These are phyloP conservation scores for Spodoptera picta DNA, from an alignment of 2,888 invertebrate species.

Conservation along the genomic window DNA sequence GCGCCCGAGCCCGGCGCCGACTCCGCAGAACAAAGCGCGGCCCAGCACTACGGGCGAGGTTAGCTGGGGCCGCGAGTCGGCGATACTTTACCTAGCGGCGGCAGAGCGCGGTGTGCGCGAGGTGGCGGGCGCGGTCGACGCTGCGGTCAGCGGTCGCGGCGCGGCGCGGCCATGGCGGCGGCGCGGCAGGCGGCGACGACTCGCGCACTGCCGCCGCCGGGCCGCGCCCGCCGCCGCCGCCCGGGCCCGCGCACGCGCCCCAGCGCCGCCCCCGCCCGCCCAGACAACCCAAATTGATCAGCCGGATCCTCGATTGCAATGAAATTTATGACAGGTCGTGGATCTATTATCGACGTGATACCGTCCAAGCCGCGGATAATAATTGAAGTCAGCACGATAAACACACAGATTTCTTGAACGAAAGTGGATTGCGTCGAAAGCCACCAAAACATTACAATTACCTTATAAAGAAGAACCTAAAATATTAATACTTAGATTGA, in stretches of 20 bases:
- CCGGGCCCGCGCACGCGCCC: slow-evolving; percentile 65
- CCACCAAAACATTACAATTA: slow-evolving; percentile 27
- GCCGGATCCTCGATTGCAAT: slow-evolving; percentile 85
- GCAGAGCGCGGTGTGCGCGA: slow-evolving; percentile 65
- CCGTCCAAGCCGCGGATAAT: slow-evolving; percentile 66
- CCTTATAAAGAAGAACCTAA: slow-evolving; percentile 5
- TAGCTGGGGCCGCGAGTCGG: slow-evolving; percentile 45
- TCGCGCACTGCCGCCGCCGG: slow-evolving; percentile 82
- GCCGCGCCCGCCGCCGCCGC: slow-evolving; percentile 63
- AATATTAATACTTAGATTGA: no score
- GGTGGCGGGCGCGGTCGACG: slow-evolving; percentile 72
- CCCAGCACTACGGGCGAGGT: slow-evolving; percentile 60
- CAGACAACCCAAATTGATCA: slow-evolving; percentile 79
- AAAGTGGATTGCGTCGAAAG: slow-evolving; percentile 44
- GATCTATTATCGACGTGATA: slow-evolving; percentile 84
- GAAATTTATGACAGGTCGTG: slow-evolving; percentile 86
- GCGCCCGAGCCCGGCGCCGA: slow-evolving; percentile 61
- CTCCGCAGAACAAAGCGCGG: slow-evolving; percentile 69
- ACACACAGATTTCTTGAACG: slow-evolving; percentile 64
- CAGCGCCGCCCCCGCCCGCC: slow-evolving; percentile 55
- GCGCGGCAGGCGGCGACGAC: slow-evolving; percentile 81
- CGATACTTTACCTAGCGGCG: slow-evolving; percentile 75
- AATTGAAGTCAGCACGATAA: slow-evolving; percentile 66
- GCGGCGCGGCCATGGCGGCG: slow-evolving; percentile 84
- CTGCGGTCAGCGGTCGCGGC: slow-evolving; percentile 78